Conservation (phyloP, 2,888 invertebrate genomes). For the Oegoconia quadripuncta region DNA sequence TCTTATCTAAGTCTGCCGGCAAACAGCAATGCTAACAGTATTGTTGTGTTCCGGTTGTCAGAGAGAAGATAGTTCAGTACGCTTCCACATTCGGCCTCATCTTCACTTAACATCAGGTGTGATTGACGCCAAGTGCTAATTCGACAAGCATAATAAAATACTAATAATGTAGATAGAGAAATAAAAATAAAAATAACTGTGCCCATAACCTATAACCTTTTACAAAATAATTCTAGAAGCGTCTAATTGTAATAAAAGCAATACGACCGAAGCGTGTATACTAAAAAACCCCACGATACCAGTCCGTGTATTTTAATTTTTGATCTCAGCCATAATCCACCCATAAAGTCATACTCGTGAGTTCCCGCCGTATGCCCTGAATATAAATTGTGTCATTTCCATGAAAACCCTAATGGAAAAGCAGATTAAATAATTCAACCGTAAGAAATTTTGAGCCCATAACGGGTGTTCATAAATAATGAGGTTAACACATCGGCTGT, state of each 20-base stretch:
- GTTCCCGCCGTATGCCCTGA: conserved; percentile 51
- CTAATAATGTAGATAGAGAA: too few relatives aligned
- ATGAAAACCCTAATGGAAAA: conserved; percentile 74
- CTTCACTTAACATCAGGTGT: too few relatives aligned
- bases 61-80: too few relatives aligned
- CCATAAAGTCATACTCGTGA: conserved; percentile 62
- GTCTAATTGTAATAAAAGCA: conserved; percentile 20
- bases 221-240: conserved; percentile 47
- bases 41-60: too few relatives aligned
- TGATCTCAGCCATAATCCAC: conserved; percentile 60
- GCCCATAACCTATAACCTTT: too few relatives aligned
- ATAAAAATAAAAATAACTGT: too few relatives aligned
- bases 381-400: conserved; percentile 75
- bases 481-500: conserved; percentile 57
- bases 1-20: too few relatives aligned
- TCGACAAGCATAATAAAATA: too few relatives aligned
- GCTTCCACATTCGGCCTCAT: too few relatives aligned
- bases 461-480: conserved; percentile 73
- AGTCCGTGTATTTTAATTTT: conserved; percentile 56
- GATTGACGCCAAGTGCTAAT: too few relatives aligned
- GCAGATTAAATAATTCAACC: conserved; percentile 74
- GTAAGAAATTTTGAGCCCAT: conserved; percentile 73
- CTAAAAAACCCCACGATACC: conserved; percentile 7
- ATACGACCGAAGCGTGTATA: not conserved
- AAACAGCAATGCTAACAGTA: too few relatives aligned